Evolutionary conservation across 1,140 invertebrate genomes (phyloP).

Genomic region (Coelopa frigida): DNA sequence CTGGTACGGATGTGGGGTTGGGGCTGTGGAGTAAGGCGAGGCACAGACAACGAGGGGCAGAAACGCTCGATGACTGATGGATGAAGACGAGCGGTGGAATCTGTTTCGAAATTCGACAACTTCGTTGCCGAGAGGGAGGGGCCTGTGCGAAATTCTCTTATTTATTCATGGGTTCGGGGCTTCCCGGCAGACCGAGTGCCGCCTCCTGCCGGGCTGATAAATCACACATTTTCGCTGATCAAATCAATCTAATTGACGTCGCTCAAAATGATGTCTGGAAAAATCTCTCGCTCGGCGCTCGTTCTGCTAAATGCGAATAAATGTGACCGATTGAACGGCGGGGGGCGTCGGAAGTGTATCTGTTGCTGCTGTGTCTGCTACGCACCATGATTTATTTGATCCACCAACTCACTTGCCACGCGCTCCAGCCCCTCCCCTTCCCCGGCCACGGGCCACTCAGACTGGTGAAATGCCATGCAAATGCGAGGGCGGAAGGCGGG

Average conservation of each 20-base stretch:
- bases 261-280: slow-evolving; percentile 45
- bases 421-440: no score
- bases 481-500: no score
- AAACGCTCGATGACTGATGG: slow-evolving; percentile 13
- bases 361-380: background rate
- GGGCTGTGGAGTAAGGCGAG: no score
- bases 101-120: background rate
- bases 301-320: slow-evolving; percentile 36
- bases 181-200: no score
- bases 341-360: background rate
- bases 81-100: slow-evolving; percentile 13
- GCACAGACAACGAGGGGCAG: background rate
- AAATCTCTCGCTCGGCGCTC: slow-evolving; percentile 19
- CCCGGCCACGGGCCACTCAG: no score
- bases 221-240: slow-evolving; percentile 46
- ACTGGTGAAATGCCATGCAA: no score
- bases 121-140: background rate
- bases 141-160: slow-evolving; percentile 2
- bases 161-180: slow-evolving; percentile 12
- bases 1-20: no score
- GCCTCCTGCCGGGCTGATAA: slow-evolving; percentile 43
- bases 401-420: no score
- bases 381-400: slow-evolving; percentile 10
- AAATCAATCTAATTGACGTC: slow-evolving; percentile 46
- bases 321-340: slow-evolving; percentile 23